phyloP scores from a whole-genome alignment of 2,797 vertebrate species.

The Crenichthys baileyi region DNA sequence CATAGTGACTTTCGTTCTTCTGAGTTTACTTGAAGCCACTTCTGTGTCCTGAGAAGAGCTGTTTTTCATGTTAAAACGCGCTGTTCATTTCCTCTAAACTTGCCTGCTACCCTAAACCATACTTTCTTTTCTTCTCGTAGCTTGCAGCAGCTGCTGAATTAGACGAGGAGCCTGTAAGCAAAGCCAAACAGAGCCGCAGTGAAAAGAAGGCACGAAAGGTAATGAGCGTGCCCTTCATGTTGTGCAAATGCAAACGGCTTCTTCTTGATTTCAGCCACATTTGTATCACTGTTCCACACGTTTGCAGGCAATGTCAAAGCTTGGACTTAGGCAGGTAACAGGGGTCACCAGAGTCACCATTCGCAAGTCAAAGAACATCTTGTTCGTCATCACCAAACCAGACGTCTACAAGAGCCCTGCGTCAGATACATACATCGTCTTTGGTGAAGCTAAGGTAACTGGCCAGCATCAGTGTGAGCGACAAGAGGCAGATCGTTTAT shows the following conservation, averaged over 20 bases:
- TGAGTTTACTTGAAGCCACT: slow-evolving; percentile 90
- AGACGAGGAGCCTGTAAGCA: slow-evolving; percentile 98
- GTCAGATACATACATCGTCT: slow-evolving; percentile 98
- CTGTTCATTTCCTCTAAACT: background rate
- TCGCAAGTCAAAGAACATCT: slow-evolving; percentile 98
- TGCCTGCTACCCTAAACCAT: background rate
- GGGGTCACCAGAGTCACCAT: slow-evolving; percentile 98
- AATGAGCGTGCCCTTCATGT: background rate
- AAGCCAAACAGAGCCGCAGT: slow-evolving; percentile 99
- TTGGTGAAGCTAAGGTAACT: slow-evolving; percentile 94
- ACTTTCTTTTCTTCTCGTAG: slow-evolving; percentile 64
- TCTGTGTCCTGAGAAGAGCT: slow-evolving; percentile 85
- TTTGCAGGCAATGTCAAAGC: slow-evolving; percentile 95
- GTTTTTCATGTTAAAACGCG: background rate
- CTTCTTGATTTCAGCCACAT: background rate
- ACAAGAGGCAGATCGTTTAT: background rate
- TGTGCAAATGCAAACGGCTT: background rate
- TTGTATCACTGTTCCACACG: slow-evolving; percentile 12
- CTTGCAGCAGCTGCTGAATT: slow-evolving; percentile 97
- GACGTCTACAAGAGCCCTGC: slow-evolving; percentile 99
- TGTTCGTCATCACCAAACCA: slow-evolving; percentile 99
- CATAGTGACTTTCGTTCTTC: slow-evolving; percentile 96
- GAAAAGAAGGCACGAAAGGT: slow-evolving; percentile 99
- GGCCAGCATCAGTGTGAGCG: background rate
- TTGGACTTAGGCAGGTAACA: slow-evolving; percentile 97